Evolutionary conservation across 2,888 invertebrate species (phyloP), one percentile per base, ranked within the genome.

Genomic region (Amiota minor): DNA sequence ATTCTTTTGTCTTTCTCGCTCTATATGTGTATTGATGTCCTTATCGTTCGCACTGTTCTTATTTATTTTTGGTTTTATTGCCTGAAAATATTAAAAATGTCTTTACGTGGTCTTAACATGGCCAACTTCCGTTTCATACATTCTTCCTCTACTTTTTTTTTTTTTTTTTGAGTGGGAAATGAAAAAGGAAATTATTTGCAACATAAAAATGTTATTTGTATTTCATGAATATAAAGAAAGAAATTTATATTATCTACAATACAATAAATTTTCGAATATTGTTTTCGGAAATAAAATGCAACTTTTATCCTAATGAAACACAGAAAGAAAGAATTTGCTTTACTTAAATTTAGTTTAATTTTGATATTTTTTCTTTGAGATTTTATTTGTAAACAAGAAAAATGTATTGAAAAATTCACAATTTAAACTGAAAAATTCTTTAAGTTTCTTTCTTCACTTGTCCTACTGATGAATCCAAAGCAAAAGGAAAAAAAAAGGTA

Each of bases 1-100:
- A 35, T 45, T 20, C 59, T 59, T 18, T 20, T 59, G 18, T 59
- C 59, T 59, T 20, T 59, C 20, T 59, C 53, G 20, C 23, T 18
- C 59, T 20, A 0, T 20, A 9, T 18, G 35, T 3, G 0, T 35
- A 35, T 35, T 18, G 59, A 16, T 59, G 3, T 11, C 18, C 12
- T 53, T 53, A 53, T 53, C 53, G n/a, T 16, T 53, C 20, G 20
- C 20, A 20, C 16, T 59, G 59, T 12, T 59, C 12, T 59, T 59
- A 59, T 59, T 20, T 18, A 20, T 50, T 50, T 12, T n/a, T n/a
- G n/a, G 35, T 35, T 35, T 35, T 53, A 12, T 53, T 53, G 53
- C n/a, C 45, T 62, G 62, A 12, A 35, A 14, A 62, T 62, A 62
- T 62, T 62, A 62, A 62, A 62, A 62, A 62, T 35, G 62, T 62